Evolutionary conservation across 2,113 vertebrate genomes (phyloP).

Genomic region (Erythrolamprus reginae): DNA sequence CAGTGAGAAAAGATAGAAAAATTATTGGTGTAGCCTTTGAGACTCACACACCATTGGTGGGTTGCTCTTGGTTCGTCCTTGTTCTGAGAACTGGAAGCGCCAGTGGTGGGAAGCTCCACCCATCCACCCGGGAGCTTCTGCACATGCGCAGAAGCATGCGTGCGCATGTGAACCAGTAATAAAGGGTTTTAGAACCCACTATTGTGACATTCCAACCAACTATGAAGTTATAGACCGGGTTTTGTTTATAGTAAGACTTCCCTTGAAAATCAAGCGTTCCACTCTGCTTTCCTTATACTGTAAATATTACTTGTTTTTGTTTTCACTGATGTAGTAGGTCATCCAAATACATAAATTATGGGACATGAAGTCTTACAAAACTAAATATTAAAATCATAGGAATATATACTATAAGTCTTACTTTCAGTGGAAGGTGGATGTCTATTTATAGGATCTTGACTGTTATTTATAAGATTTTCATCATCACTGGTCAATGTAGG

Average conservation of each 20-base stretch:
- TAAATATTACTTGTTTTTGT: background rate
- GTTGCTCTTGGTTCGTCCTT: too few species aligned
- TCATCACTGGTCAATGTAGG: constrained; percentile 2
- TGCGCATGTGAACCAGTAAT: too few species aligned
- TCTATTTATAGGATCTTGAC: background rate
- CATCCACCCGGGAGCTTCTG: too few species aligned
- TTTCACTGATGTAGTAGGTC: background rate
- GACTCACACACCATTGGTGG: background rate
- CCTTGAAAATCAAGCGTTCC: background rate
- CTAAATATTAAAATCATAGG: background rate
- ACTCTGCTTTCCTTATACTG: background rate
- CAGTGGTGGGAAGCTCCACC: too few species aligned
- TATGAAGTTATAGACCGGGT: background rate
- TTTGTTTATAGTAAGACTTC: background rate
- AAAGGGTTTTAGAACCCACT: too few species aligned
- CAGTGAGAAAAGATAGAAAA: background rate
- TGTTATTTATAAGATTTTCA: background rate
- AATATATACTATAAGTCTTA: constrained; percentile 34
- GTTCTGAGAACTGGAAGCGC: too few species aligned
- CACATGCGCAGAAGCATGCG: too few species aligned
- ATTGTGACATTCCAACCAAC: background rate
- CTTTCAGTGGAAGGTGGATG: constrained; percentile 24
- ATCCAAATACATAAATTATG: background rate
- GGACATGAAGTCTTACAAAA: background rate
- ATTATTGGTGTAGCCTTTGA: background rate